Percentiles rank a stretch among this genome's conserved stretches.
Conservation (phyloP, 2,797 vertebrate genomes). For the Platyrinchus mystaceus region DNA sequence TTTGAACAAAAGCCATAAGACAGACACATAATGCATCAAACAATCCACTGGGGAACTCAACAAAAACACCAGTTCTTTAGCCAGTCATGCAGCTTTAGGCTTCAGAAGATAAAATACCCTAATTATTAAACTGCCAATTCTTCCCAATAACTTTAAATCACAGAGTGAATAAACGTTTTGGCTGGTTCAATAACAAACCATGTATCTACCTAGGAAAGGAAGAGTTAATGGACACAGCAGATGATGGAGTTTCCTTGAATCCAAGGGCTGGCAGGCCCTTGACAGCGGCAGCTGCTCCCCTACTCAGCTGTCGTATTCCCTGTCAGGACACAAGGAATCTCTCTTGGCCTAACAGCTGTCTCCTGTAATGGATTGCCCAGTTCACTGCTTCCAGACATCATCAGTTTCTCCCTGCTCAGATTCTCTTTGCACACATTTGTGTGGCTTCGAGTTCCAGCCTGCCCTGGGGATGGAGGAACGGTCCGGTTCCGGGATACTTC, state of each 20-base stretch:
- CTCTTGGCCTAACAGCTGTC: slow-evolving; percentile 56
- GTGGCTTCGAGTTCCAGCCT: not conserved
- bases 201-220: not conserved
- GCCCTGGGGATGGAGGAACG: not conserved
- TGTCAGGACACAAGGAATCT: not conserved
- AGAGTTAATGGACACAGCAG: slow-evolving; percentile 37
- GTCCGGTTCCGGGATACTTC: not conserved
- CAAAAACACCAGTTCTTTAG: not conserved
- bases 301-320: slow-evolving; percentile 53
- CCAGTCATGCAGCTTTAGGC: not conserved
- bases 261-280: not conserved
- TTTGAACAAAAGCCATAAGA: not conserved
- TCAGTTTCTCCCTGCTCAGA: not conserved
- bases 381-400: slow-evolving; percentile 9
- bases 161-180: not conserved
- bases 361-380: slow-evolving; percentile 5
- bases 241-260: not conserved
- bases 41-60: not conserved
- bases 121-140: not conserved
- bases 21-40: not conserved
- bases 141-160: not conserved
- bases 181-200: not conserved
- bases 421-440: not conserved
- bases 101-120: not conserved
- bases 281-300: slow-evolving; percentile 52